phyloP scores from a whole-genome alignment of 2,113 vertebrate species.

The Axis porcinus region DNA sequence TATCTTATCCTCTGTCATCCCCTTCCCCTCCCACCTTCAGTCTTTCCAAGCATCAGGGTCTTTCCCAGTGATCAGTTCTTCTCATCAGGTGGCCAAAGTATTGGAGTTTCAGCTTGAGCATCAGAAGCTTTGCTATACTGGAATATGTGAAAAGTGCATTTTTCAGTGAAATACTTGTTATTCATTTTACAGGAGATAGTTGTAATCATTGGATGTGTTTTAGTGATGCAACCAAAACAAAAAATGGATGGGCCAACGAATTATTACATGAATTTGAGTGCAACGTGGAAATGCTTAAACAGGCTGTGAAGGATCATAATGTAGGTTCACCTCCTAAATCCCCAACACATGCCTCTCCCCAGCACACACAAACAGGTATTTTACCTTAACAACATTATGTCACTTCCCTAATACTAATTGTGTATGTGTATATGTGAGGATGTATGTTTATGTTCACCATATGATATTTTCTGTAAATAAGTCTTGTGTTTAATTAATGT shows the following conservation, averaged over 20 bases:
- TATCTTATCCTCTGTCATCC: background rate
- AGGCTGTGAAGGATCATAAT: slow-evolving; percentile 86
- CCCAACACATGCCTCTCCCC: slow-evolving; percentile 84
- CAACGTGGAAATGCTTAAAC: slow-evolving; percentile 94
- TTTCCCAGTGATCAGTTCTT: background rate
- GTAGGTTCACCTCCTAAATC: slow-evolving; percentile 78
- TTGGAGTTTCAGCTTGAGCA: background rate
- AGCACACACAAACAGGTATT: slow-evolving; percentile 82
- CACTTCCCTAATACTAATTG: background rate
- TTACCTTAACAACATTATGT: slow-evolving; percentile 34
- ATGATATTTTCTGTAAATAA: background rate
- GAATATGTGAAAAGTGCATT: slow-evolving; percentile 17
- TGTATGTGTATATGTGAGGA: background rate
- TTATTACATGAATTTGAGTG: slow-evolving; percentile 92
- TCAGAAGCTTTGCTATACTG: background rate
- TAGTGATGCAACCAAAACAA: slow-evolving; percentile 93
- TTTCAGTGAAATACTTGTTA: slow-evolving; percentile 28
- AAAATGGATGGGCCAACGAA: slow-evolving; percentile 90
- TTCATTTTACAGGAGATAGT: slow-evolving; percentile 85
- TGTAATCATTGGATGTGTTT: slow-evolving; percentile 98
- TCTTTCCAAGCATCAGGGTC: background rate
- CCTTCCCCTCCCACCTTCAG: background rate
- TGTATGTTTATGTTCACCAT: background rate
- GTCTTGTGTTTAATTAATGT: background rate
- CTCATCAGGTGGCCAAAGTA: background rate